These are phyloP conservation scores for Esox lucius DNA, from an alignment of 2,797 vertebrate species.

Conservation along the genomic window DNA sequence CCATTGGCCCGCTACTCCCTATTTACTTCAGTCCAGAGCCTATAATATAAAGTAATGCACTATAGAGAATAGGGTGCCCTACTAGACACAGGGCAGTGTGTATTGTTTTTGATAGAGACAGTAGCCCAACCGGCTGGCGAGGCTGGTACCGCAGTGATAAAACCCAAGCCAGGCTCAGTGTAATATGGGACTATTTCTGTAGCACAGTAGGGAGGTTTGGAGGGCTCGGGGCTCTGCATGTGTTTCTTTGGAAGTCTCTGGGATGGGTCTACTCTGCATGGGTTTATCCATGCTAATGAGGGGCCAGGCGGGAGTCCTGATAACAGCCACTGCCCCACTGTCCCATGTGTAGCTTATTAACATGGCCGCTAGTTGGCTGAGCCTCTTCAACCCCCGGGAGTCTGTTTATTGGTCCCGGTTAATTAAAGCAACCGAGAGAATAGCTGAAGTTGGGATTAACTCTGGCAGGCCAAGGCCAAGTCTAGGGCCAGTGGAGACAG, in stretches of 20 bases:
- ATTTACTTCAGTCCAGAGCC: not conserved
- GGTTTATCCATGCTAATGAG: constrained; percentile 61
- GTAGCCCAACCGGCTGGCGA: not conserved
- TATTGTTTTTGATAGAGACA: not conserved
- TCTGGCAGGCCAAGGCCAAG: constrained; percentile 5
- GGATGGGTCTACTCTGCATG: constrained; percentile 35
- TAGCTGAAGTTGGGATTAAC: constrained; percentile 28
- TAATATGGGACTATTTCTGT: not conserved
- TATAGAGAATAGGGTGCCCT: not conserved
- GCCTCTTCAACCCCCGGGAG: not conserved
- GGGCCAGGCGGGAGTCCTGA: constrained; percentile 56
- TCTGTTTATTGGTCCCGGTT: not conserved
- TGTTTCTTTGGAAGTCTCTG: constrained; percentile 17
- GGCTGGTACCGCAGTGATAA: not conserved
- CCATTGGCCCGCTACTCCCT: not conserved
- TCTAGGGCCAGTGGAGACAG: constrained; percentile 19
- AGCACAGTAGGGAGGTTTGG: not conserved
- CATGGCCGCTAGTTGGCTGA: not conserved
- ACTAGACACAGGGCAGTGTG: not conserved
- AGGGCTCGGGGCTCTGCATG: constrained; percentile 18
- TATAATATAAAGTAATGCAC: not conserved
- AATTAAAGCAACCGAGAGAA: not conserved
- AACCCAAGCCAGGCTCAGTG: not conserved
- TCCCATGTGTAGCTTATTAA: not conserved
- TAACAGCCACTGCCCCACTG: constrained; percentile 39